Base-by-base conservation (phyloP, 2,888 invertebrate genomes). In the Aleiodes alternator region DNA sequence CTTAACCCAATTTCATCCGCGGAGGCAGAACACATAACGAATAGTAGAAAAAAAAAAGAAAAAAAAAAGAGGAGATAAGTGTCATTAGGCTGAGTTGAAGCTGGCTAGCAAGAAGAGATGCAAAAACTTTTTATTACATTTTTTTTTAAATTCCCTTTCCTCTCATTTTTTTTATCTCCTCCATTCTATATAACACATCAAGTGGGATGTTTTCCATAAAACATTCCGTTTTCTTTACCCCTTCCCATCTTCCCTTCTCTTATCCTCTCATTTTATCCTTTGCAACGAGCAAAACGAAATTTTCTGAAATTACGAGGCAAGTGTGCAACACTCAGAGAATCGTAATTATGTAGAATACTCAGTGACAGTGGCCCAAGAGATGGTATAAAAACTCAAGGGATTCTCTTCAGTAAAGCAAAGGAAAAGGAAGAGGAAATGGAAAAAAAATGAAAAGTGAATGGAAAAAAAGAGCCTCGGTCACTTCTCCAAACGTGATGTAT, bases 301-400 rank as follows among this genome's bases (percentile, higher is more conserved):
- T 34, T 34, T 72, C 66, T 69, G 51, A 73, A 73, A 50, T 68
- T 73, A 31, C 29, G 43, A 73, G 56, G 66, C 23, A 73, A 64
- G 55, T 56, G 66, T 73, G 73, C 73, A 73, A 73, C 69, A 74
- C 74, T 74, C 55, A 75, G 76, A 73, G 78, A 80, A 79, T 80
- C 69, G 72, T 80, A 80, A 80, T 79, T 79, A 79, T 78, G 76
- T 77, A 77, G 79, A 79, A 78, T 59, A 7, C 56, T 43, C 51
- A 38, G 11, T 8, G 57, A 6, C 56, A 68, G 70, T 14, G 71
- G 48, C 75, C 53, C n/a, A 23, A 23, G 23, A 23, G 23, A 23
- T 2, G 34, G 23, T 8, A 7, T 68, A 74, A 73, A 34, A 77
- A 74, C 74, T 79, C 75, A 74, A 73, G 75, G 76, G 74, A 75